Evolutionary conservation across 2,888 invertebrate genomes (phyloP).

Genomic region (Adelognathus sp.): DNA sequence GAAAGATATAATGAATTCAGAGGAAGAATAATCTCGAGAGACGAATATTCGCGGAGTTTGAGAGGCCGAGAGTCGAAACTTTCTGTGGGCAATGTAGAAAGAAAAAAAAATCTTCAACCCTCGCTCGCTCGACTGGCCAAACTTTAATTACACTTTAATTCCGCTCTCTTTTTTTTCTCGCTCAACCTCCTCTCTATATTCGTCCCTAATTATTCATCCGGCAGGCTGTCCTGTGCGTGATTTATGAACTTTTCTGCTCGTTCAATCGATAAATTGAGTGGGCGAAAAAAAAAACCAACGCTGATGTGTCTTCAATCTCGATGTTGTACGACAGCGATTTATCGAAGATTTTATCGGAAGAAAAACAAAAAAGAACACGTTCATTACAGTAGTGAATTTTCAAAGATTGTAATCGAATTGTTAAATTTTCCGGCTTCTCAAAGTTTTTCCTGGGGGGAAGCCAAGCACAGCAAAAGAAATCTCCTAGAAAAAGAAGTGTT

Average conservation of each 20-base stretch:
- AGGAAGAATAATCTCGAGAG: not conserved
- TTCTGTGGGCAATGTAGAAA: conserved; percentile 15
- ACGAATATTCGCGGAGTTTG: not conserved
- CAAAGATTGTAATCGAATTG: too few species aligned
- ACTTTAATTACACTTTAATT: conserved; percentile 39
- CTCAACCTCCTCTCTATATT: too few species aligned
- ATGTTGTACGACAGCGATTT: conserved; percentile 47
- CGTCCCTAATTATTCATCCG: conserved; percentile 33
- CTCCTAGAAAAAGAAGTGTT: too few species aligned
- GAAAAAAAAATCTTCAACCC: conserved; percentile 22
- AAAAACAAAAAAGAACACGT: too few species aligned
- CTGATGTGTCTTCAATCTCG: not conserved
- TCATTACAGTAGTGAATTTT: too few species aligned
- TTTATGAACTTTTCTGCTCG: not conserved
- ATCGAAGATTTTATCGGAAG: too few species aligned
- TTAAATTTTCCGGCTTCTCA: too few species aligned
- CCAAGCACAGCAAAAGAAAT: too few species aligned
- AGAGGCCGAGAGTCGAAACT: not conserved
- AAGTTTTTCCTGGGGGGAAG: too few species aligned
- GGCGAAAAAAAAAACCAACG: not conserved
- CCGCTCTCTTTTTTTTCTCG: not conserved
- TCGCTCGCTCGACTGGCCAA: not conserved
- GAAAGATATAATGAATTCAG: not conserved
- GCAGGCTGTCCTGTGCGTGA: not conserved
- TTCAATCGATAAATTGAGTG: conserved; percentile 6